phyloP scores from a whole-genome alignment of 2,797 vertebrate genomes.

The Heterohyrax brucei region DNA sequence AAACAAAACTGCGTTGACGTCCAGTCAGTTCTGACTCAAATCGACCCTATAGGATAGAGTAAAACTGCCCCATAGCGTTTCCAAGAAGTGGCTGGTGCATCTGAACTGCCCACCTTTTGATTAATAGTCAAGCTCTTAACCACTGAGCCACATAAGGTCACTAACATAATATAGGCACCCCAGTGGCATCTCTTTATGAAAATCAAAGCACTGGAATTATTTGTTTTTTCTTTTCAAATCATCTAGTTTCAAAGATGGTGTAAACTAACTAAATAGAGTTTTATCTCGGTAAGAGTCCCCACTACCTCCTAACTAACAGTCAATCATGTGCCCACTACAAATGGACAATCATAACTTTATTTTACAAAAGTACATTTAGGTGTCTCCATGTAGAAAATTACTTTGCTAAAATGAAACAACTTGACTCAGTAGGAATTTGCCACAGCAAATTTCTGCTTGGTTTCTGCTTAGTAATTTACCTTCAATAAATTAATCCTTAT shows the following conservation, averaged over 20 bases:
- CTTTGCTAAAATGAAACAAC: neutral
- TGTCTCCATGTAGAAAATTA: neutral
- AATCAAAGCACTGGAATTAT: neutral
- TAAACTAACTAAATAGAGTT: constrained; percentile 32
- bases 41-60: too few species aligned
- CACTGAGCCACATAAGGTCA: too few species aligned
- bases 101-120: too few species aligned
- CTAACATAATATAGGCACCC: neutral
- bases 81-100: too few species aligned
- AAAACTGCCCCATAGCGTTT: too few species aligned
- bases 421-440: neutral
- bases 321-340: neutral
- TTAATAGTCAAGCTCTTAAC: too few species aligned
- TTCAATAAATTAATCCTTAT: constrained; percentile 77
- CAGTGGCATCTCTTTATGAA: neutral
- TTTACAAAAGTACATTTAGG: constrained; percentile 51
- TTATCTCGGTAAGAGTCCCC: constrained; percentile 27
- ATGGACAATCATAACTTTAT: neutral
- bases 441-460: neutral
- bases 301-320: neutral
- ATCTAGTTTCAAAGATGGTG: neutral
- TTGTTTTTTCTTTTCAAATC: constrained; percentile 54
- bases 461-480: constrained; percentile 70
- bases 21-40: too few species aligned
- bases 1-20: too few species aligned